Percentiles rank a stretch among this genome's conserved stretches.
Conservation (phyloP, 2,888 invertebrate genomes). For the Synergus umbraculus region DNA sequence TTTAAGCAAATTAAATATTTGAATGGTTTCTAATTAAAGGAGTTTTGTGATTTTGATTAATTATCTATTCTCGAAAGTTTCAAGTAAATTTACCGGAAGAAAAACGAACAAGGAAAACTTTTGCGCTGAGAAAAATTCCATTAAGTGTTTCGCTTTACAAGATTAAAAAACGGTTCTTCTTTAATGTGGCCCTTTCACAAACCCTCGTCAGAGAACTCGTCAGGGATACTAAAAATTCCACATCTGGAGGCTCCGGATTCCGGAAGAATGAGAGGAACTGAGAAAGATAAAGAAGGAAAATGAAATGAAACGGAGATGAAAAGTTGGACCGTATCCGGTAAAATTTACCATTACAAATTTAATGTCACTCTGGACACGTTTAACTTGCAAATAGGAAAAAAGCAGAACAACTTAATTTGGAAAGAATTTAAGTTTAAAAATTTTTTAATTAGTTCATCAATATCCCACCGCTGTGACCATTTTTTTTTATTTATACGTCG, state of each 20-base stretch:
- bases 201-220: slow-evolving; percentile 65
- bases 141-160: background rate
- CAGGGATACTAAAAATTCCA: slow-evolving; percentile 69
- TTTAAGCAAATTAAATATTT: no score
- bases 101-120: background rate
- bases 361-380: background rate
- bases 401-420: background rate
- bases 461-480: no score
- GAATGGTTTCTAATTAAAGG: no score
- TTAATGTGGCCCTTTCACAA: slow-evolving; percentile 58
- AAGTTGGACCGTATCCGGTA: background rate
- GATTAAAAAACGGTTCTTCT: slow-evolving; percentile 63
- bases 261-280: slow-evolving; percentile 11
- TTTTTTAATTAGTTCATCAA: no score
- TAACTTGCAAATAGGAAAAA: background rate
- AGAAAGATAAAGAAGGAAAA: slow-evolving; percentile 3
- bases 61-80: background rate
- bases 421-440: no score
- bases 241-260: slow-evolving; percentile 58
- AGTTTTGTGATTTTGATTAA: background rate
- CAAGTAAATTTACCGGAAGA: background rate
- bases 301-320: background rate
- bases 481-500: no score
- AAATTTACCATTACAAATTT: slow-evolving; percentile 7
- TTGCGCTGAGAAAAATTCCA: background rate